Conservation (phyloP, 35 echinoderm and acorn worm genomes). For the Hemicentrotus pulcherrimus region DNA sequence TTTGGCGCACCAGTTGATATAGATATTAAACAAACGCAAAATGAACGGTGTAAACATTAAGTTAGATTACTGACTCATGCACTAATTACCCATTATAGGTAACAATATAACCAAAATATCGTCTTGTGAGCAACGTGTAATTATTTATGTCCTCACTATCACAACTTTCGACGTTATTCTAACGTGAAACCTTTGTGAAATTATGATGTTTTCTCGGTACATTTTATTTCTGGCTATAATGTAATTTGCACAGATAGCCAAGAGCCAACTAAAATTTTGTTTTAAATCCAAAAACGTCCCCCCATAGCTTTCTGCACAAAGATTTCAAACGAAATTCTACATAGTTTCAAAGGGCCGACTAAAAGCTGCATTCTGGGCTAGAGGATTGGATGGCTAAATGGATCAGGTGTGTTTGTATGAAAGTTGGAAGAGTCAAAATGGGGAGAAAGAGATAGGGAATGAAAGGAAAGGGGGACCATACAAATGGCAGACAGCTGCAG, state of each 20-base stretch:
- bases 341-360: conserved; percentile 9
- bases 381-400: not conserved
- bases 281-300: not conserved
- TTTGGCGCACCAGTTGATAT: too few relatives aligned
- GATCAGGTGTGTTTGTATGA: not conserved
- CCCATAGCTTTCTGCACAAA: not conserved
- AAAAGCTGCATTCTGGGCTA: not conserved
- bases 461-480: not conserved
- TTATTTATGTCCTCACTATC: too few relatives aligned
- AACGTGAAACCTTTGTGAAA: not conserved
- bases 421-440: not conserved
- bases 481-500: not conserved
- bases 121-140: too few relatives aligned
- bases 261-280: not conserved
- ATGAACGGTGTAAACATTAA: too few relatives aligned
- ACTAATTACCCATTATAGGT: too few relatives aligned
- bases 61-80: too few relatives aligned
- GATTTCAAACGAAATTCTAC: not conserved
- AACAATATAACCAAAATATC: too few relatives aligned
- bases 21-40: too few relatives aligned
- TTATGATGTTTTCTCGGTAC: not conserved
- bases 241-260: not conserved
- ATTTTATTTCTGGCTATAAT: not conserved
- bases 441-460: not conserved
- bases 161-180: too few relatives aligned